Percentiles rank a stretch among this genome's conserved stretches.
phyloP scores from a whole-genome alignment of 2,113 vertebrate genomes.

The Natator depressus region DNA sequence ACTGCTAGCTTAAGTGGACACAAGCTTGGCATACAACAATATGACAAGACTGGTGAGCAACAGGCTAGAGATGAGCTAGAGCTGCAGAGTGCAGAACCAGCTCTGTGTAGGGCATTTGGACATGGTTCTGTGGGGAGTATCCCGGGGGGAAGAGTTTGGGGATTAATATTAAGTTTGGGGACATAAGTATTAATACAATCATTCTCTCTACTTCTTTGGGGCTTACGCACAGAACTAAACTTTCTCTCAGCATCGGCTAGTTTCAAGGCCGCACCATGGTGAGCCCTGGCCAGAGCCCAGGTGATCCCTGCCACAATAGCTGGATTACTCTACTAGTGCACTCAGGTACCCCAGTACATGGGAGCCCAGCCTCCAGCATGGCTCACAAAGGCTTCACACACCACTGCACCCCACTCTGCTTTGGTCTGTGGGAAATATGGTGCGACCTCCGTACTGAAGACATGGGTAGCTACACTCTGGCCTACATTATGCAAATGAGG shows the following conservation, averaged over 20 bases:
- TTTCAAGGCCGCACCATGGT: background rate
- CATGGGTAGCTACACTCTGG: background rate
- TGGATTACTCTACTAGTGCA: background rate
- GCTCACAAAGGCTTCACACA: background rate
- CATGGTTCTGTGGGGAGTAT: background rate
- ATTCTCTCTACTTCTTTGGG: background rate
- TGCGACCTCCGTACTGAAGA: fast-evolving
- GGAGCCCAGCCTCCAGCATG: background rate
- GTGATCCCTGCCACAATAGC: background rate
- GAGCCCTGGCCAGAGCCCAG: background rate
- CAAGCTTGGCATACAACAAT: background rate
- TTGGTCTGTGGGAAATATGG: background rate
- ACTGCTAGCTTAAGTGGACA: background rate
- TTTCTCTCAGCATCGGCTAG: background rate
- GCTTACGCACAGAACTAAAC: background rate
- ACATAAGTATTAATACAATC: background rate
- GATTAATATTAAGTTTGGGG: background rate
- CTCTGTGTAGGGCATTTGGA: background rate
- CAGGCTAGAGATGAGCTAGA: background rate
- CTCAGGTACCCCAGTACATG: background rate
- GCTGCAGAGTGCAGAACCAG: background rate
- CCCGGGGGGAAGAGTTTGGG: background rate
- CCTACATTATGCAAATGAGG: background rate
- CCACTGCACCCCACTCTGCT: background rate
- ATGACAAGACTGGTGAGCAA: background rate